Evolutionary conservation across 2,113 vertebrate genomes (phyloP).

Genomic region (Nothocercus julius): DNA sequence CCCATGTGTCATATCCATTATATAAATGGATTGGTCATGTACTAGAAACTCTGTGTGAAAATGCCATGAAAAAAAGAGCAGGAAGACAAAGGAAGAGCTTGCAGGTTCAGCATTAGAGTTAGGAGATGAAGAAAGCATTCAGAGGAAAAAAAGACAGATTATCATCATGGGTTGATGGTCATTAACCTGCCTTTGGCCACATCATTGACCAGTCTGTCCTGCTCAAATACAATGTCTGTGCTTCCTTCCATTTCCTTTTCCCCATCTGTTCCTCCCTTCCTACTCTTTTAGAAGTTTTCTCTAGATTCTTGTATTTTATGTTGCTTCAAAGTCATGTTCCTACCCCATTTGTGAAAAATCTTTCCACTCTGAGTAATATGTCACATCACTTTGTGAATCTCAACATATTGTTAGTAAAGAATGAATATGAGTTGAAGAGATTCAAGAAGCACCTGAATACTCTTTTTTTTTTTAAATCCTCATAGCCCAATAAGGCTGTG

Average conservation of each 20-base stretch:
- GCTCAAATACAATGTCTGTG: not conserved
- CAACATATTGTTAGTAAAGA: not conserved
- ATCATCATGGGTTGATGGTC: not conserved
- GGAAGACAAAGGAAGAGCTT: not conserved
- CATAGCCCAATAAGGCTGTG: not conserved
- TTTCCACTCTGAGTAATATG: not conserved
- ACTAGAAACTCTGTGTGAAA: not conserved
- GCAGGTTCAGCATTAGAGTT: not conserved
- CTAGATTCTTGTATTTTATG: not conserved
- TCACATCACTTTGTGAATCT: not conserved
- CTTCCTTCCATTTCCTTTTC: not conserved
- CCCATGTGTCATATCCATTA: not conserved
- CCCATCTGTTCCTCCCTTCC: not conserved
- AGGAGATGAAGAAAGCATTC: not conserved
- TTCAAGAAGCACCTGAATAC: not conserved
- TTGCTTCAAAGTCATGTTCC: not conserved
- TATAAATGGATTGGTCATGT: fast-evolving
- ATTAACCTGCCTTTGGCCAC: not conserved
- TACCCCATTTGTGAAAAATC: not conserved
- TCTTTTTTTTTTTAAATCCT: not conserved
- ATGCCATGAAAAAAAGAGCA: not conserved
- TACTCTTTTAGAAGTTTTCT: not conserved
- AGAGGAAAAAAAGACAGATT: not conserved
- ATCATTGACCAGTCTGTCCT: not conserved
- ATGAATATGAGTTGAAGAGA: not conserved